A percentile compares a stretch with the other conserved stretches of the same genome.
phyloP scores from a whole-genome alignment of 2,113 vertebrate species.

The Pomatostomus ruficeps region DNA sequence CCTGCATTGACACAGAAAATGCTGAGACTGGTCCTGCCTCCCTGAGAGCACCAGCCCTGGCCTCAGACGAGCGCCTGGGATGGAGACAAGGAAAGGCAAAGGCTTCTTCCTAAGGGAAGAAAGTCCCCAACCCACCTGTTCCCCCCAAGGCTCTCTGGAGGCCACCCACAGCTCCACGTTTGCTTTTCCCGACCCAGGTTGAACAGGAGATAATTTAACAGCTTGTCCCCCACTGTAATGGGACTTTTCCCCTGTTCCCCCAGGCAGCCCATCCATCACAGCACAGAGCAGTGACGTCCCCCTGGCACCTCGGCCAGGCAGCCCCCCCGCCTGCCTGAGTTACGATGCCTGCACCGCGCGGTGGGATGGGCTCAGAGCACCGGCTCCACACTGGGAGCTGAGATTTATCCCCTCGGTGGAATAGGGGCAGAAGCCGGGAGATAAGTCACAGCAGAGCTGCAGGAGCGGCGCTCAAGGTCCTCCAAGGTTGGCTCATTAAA shows the following conservation, averaged over 20 bases:
- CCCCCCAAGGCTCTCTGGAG: background rate
- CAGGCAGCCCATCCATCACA: background rate
- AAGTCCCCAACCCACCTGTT: background rate
- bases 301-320: background rate
- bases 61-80: accelerated
- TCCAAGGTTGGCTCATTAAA: slow-evolving; percentile 33
- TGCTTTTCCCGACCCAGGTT: background rate
- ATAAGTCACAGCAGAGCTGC: slow-evolving; percentile 7
- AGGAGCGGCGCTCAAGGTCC: background rate
- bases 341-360: background rate
- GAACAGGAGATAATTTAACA: background rate
- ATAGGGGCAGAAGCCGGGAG: background rate
- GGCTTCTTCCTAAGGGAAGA: background rate
- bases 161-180: background rate
- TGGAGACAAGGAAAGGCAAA: background rate
- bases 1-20: background rate
- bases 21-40: background rate
- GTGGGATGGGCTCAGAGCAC: accelerated
- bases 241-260: background rate
- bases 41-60: background rate
- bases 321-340: background rate
- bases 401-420: slow-evolving; percentile 34
- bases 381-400: accelerated
- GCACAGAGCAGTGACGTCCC: background rate
- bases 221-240: background rate